phyloP scores from a whole-genome alignment of 1,140 invertebrate species.

The Diorhabda elongata region DNA sequence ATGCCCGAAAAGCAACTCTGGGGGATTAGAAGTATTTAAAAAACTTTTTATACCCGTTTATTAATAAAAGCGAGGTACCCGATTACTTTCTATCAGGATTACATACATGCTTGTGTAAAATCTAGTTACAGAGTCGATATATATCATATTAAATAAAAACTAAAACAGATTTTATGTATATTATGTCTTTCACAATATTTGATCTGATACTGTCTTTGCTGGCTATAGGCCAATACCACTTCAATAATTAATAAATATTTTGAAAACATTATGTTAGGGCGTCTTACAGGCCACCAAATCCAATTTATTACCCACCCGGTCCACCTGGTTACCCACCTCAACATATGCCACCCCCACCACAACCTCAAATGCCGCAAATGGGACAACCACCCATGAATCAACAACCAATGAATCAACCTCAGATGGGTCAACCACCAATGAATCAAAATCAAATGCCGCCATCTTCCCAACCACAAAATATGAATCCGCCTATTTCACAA shows the following conservation, averaged over 20 bases:
- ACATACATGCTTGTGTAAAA: too few relatives aligned
- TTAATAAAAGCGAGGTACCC: too few relatives aligned
- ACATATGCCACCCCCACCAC: conserved; percentile 49
- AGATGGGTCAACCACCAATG: conserved; percentile 40
- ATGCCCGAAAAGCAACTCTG: too few relatives aligned
- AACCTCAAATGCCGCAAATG: conserved; percentile 48
- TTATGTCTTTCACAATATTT: too few relatives aligned
- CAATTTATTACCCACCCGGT: conserved; percentile 40
- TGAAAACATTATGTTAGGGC: conserved; percentile 17
- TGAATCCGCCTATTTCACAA: conserved; percentile 5
- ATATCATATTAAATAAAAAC: too few relatives aligned
- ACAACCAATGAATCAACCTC: conserved; percentile 31
- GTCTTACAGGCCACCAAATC: conserved; percentile 38
- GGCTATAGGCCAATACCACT: too few relatives aligned
- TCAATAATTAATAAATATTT: not conserved
- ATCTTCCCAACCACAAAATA: conserved; percentile 24
- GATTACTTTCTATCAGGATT: too few relatives aligned
- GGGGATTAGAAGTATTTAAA: too few relatives aligned
- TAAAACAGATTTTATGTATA: too few relatives aligned
- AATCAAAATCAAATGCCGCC: conserved; percentile 31
- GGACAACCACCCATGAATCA: conserved; percentile 44
- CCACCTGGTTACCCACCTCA: conserved; percentile 42
- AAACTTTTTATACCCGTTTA: too few relatives aligned
- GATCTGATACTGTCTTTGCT: too few relatives aligned
- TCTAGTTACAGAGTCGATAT: too few relatives aligned